Conservation (phyloP, 2,113 vertebrate genomes). For the Pelobates fuscus region DNA sequence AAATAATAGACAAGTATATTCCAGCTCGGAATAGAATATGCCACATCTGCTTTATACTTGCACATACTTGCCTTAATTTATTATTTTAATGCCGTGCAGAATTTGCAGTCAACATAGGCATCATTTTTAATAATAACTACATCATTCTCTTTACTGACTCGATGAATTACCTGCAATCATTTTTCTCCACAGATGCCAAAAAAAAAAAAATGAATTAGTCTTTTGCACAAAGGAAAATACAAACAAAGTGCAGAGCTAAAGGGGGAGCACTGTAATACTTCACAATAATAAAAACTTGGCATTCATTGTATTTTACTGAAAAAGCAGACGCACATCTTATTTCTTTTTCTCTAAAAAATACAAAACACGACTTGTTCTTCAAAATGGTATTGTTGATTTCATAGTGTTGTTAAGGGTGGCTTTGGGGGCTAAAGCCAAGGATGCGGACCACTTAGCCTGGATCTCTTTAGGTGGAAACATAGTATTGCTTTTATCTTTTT, state of each 20-base stretch:
- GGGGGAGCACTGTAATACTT: background rate
- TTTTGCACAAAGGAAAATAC: background rate
- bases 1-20: too few species aligned
- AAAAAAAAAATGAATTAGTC: background rate
- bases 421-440: too few species aligned
- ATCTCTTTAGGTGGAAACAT: too few species aligned
- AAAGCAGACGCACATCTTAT: too few species aligned
- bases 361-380: too few species aligned
- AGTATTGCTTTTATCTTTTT: too few species aligned
- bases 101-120: background rate
- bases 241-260: background rate
- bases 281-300: background rate
- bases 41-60: too few species aligned
- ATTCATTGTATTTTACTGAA: background rate
- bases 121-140: slow-evolving; percentile 12
- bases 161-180: slow-evolving; percentile 13
- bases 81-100: slow-evolving; percentile 8
- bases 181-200: background rate
- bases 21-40: too few species aligned
- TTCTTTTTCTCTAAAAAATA: too few species aligned
- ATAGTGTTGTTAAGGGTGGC: too few species aligned
- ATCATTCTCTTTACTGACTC: slow-evolving; percentile 3
- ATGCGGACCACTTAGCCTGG: too few species aligned
- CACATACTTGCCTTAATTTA: background rate
- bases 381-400: too few species aligned